These are phyloP conservation scores for Telmatochromis brichardi DNA, from an alignment of 2,113 vertebrate species.

Conservation along the genomic window DNA sequence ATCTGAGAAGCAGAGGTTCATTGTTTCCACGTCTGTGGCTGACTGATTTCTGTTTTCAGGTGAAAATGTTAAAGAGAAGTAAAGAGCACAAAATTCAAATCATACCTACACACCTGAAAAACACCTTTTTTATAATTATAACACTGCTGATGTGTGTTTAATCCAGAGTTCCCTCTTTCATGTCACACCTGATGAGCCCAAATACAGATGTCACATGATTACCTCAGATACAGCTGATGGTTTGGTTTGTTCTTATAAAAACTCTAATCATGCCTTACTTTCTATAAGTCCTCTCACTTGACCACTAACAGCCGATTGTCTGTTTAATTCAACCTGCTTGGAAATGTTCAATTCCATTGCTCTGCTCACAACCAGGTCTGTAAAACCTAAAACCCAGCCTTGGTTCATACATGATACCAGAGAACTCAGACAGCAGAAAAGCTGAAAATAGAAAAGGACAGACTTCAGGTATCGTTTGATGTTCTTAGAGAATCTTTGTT, in stretches of 20 bases:
- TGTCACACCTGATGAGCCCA: not conserved
- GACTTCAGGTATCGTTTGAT: not conserved
- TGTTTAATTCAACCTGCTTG: not conserved
- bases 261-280: not conserved
- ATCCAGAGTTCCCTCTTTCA: not conserved
- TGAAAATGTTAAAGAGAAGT: not conserved
- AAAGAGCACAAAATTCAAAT: not conserved
- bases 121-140: not conserved
- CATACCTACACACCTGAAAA: not conserved
- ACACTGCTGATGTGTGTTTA: not conserved
- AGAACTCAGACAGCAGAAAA: not conserved
- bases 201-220: not conserved
- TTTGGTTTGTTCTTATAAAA: not conserved
- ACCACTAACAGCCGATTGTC: not conserved
- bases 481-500: not conserved
- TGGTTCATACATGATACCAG: not conserved
- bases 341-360: not conserved
- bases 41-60: not conserved
- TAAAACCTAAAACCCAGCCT: not conserved
- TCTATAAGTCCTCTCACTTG: not conserved
- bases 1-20: not conserved
- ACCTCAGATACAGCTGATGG: not conserved
- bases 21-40: not conserved
- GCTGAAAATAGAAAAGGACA: not conserved
- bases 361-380: not conserved